These are phyloP conservation scores for Aelia acuminata DNA, from an alignment of 2,888 invertebrate genomes.

Conservation along the genomic window DNA sequence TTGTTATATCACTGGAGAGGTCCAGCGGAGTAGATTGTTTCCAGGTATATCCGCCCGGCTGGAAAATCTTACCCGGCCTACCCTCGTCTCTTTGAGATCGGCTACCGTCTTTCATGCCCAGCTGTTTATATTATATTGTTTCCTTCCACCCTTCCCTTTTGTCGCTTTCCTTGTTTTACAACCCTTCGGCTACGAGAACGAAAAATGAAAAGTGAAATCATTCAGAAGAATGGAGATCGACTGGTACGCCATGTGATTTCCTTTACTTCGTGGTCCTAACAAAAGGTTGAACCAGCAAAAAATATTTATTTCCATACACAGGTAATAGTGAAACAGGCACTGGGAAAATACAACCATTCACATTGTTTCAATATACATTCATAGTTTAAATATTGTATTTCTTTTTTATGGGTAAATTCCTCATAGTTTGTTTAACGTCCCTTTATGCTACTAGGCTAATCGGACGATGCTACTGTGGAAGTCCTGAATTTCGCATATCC, in stretches of 20 bases:
- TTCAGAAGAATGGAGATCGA: background rate
- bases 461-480: too few species aligned
- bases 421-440: too few species aligned
- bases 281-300: background rate
- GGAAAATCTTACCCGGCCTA: background rate
- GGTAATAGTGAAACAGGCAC: too few species aligned
- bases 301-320: background rate
- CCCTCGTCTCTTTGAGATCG: background rate
- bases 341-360: too few species aligned
- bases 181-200: background rate
- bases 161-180: background rate
- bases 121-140: constrained; percentile 4
- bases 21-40: background rate
- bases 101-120: background rate
- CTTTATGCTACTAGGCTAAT: too few species aligned
- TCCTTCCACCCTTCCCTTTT: background rate
- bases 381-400: too few species aligned
- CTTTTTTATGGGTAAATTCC: too few species aligned
- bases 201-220: background rate
- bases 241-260: background rate
- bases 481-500: too few species aligned
- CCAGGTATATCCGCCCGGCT: background rate
- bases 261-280: background rate
- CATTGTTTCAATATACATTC: too few species aligned
- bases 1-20: constrained; percentile 2